These are phyloP conservation scores for Euphydryas editha DNA, from an alignment of 2,888 invertebrate genomes.

Conservation along the genomic window DNA sequence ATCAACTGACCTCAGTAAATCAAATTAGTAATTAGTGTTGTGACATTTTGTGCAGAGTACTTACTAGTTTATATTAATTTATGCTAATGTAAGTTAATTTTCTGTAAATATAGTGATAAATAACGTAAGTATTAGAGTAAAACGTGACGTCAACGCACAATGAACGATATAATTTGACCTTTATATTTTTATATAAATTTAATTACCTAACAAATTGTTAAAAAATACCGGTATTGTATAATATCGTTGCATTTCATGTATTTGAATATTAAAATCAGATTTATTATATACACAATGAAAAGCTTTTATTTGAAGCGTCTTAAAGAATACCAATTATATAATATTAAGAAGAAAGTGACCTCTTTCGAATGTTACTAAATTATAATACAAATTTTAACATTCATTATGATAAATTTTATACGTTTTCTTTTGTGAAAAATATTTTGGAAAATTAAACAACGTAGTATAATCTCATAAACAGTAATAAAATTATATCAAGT, in stretches of 20 bases:
- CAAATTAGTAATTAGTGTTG: conserved; percentile 64
- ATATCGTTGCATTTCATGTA: conserved; percentile 23
- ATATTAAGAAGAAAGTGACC: neutral
- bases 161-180: conserved; percentile 52
- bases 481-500: neutral
- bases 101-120: conserved; percentile 75
- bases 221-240: conserved; percentile 71
- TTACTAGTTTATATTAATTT: conserved; percentile 83
- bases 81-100: conserved; percentile 73
- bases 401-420: too few relatives aligned
- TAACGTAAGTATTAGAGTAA: conserved; percentile 45
- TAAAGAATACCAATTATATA: neutral
- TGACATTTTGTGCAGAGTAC: conserved; percentile 82
- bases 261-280: neutral
- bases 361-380: neutral
- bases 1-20: conserved; percentile 63
- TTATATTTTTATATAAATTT: conserved; percentile 79
- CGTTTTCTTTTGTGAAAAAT: too few relatives aligned
- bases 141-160: conserved; percentile 48
- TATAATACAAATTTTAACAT: neutral
- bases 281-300: neutral
- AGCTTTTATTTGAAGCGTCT: neutral
- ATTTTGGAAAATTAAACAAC: neutral
- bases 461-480: neutral
- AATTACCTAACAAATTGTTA: conserved; percentile 75